phyloP scores from a whole-genome alignment of 2,888 invertebrate genomes.

The Tenodera sinensis region DNA sequence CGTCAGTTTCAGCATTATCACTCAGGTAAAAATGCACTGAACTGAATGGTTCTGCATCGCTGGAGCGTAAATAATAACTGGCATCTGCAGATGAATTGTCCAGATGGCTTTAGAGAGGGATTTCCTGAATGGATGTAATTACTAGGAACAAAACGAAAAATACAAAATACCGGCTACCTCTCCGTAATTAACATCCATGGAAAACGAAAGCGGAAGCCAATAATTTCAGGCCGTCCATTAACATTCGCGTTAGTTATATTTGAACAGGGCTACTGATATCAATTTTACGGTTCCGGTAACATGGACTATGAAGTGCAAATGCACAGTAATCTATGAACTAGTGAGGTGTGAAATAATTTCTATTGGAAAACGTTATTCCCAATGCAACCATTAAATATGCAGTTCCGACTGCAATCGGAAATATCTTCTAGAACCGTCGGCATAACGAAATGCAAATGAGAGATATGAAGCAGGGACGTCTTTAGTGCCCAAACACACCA shows the following conservation, averaged over 20 bases:
- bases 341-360: background rate
- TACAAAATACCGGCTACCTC: background rate
- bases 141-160: background rate
- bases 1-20: no score
- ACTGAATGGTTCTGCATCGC: no score
- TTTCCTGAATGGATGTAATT: background rate
- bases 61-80: background rate
- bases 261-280: background rate
- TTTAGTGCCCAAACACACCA: no score
- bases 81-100: background rate
- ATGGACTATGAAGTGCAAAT: background rate
- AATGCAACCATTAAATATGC: background rate
- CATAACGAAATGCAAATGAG: no score
- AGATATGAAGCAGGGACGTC: no score
- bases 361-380: background rate
- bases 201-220: background rate
- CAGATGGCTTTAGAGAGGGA: background rate
- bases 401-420: background rate
- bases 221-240: background rate
- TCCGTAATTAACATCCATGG: background rate
- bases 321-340: background rate
- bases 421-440: background rate
- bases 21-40: no score
- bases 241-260: background rate
- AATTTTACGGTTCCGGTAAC: background rate